phyloP scores from a whole-genome alignment of 1,140 invertebrate genomes.

The Nasonia vitripennis region DNA sequence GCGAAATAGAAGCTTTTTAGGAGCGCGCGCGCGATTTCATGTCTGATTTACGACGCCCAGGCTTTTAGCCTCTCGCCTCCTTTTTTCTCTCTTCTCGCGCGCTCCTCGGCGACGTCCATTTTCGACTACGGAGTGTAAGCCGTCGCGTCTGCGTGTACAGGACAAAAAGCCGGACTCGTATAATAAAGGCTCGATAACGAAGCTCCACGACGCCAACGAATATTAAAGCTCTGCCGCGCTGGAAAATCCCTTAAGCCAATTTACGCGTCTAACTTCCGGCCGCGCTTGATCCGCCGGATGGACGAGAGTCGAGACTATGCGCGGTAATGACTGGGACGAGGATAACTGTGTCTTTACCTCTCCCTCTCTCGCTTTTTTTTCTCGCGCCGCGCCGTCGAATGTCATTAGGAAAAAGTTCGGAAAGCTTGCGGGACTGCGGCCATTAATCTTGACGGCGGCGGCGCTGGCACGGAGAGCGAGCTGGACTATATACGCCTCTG shows the following conservation, averaged over 20 bases:
- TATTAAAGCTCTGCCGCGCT: constrained; percentile 22
- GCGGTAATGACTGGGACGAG: constrained; percentile 7
- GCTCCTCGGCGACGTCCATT: neutral
- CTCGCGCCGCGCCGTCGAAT: constrained; percentile 15
- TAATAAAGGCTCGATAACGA: neutral
- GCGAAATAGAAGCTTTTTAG: constrained; percentile 6
- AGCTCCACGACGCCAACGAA: neutral
- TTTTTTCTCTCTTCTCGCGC: neutral
- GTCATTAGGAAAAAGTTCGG: constrained; percentile 45
- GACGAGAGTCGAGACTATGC: neutral
- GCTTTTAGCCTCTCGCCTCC: neutral
- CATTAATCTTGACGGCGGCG: constrained; percentile 25
- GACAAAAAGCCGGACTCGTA: neutral
- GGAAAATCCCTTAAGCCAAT: constrained; percentile 61
- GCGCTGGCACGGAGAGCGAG: neutral
- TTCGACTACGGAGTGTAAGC: neutral
- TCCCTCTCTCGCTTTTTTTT: neutral
- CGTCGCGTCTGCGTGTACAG: neutral
- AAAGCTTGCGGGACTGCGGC: neutral
- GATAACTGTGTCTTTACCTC: neutral
- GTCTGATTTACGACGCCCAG: neutral
- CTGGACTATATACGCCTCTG: neutral
- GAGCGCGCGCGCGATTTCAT: neutral
- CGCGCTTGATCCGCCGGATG: constrained; percentile 34
- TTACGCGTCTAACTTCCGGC: constrained; percentile 51